These are phyloP conservation scores for Lottia gigantea DNA, from an alignment of 2,888 invertebrate species.

Conservation along the genomic window DNA sequence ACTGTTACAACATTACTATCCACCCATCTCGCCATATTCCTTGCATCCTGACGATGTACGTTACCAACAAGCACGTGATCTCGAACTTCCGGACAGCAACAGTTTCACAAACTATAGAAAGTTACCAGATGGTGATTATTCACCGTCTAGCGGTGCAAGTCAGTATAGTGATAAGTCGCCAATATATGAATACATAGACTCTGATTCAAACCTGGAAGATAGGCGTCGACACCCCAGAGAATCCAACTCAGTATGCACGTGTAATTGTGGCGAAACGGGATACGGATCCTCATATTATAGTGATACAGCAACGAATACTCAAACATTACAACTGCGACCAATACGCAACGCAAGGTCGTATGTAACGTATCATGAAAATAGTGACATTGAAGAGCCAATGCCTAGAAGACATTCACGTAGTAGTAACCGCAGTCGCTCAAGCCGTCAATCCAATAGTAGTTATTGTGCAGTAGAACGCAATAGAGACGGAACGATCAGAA, in stretches of 20 bases:
- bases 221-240: background rate
- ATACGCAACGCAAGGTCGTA: constrained; percentile 1
- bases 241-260: background rate
- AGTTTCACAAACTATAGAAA: constrained; percentile 9
- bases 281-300: constrained; percentile 4
- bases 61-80: background rate
- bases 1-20: background rate
- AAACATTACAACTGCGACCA: constrained; percentile 2
- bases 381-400: background rate
- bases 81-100: constrained; percentile 1
- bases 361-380: constrained; percentile 3
- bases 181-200: constrained; percentile 10
- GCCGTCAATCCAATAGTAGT: constrained; percentile 1
- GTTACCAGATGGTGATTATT: background rate
- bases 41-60: background rate
- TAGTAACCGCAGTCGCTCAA: constrained; percentile 6
- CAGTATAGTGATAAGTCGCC: constrained; percentile 1
- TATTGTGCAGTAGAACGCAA: background rate
- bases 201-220: background rate
- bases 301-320: background rate
- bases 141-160: background rate
- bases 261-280: constrained; percentile 1
- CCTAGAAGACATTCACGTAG: constrained; percentile 2
- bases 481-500: constrained; percentile 11
- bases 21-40: background rate